These are phyloP conservation scores for Sesia bembeciformis DNA, from an alignment of 2,888 invertebrate genomes.

Conservation along the genomic window DNA sequence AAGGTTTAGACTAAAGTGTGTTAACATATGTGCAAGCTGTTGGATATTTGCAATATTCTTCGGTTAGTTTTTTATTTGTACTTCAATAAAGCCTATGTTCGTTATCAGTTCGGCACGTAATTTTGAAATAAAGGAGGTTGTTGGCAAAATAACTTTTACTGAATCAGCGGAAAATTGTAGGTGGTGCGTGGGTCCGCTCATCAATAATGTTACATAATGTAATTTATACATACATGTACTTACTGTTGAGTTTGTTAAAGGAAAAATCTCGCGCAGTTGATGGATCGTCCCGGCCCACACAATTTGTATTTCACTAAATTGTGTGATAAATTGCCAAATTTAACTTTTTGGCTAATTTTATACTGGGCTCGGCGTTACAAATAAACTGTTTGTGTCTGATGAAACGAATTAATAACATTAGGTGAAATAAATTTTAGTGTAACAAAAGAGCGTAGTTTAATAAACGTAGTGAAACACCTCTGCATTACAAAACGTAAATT, in stretches of 20 bases:
- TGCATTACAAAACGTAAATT: not conserved
- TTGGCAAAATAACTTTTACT: too few species aligned
- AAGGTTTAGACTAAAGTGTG: too few species aligned
- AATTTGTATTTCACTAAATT: constrained; percentile 27
- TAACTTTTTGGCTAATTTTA: constrained; percentile 1
- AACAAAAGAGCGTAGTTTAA: not conserved
- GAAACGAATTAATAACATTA: not conserved
- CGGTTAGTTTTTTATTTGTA: too few species aligned
- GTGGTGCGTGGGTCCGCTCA: constrained; percentile 1
- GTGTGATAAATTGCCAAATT: constrained; percentile 16
- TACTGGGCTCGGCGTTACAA: not conserved
- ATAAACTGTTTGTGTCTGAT: not conserved
- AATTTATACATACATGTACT: constrained; percentile 3
- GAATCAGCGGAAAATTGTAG: not conserved
- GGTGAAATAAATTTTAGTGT: not conserved
- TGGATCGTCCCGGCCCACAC: constrained; percentile 22
- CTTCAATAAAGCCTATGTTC: too few species aligned
- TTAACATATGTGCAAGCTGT: too few species aligned
- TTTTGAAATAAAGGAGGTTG: too few species aligned
- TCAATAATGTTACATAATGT: constrained; percentile 8
- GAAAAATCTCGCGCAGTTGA: constrained; percentile 26
- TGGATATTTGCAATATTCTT: too few species aligned
- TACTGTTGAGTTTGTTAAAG: constrained; percentile 17
- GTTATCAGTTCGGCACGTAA: too few species aligned
- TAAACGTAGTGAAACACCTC: not conserved